A percentile compares a stretch with the other conserved stretches of the same genome.
Evolutionary conservation across 2,888 invertebrate species (phyloP).

Genomic region (Laspeyria flexula): DNA sequence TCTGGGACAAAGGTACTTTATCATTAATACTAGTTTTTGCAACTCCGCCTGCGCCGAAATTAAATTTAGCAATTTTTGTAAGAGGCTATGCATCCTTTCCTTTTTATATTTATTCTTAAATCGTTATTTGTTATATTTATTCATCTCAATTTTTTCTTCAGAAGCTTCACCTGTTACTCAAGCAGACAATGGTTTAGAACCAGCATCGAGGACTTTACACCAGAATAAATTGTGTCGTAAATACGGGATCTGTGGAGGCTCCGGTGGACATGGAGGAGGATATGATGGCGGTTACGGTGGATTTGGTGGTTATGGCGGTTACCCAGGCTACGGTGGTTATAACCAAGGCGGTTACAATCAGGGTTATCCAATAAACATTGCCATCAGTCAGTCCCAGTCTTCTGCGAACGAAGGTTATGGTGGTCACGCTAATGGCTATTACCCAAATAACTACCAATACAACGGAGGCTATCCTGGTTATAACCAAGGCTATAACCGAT

Average conservation of each 20-base stretch:
- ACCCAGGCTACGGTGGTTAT: slow-evolving; percentile 49
- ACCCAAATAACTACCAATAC: slow-evolving; percentile 67
- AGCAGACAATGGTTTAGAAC: slow-evolving; percentile 36
- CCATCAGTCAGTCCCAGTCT: slow-evolving; percentile 78
- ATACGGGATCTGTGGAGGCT: slow-evolving; percentile 63
- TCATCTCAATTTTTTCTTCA: slow-evolving; percentile 27
- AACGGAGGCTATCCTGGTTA: slow-evolving; percentile 49
- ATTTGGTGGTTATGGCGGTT: slow-evolving; percentile 44
- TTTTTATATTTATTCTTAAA: neutral
- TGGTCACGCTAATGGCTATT: slow-evolving; percentile 60
- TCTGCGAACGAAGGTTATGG: slow-evolving; percentile 70
- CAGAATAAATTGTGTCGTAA: slow-evolving; percentile 63
- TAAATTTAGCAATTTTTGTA: neutral
- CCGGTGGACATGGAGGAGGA: slow-evolving; percentile 30
- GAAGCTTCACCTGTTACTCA: slow-evolving; percentile 44
- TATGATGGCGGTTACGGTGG: slow-evolving; percentile 22
- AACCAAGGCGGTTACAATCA: slow-evolving; percentile 43
- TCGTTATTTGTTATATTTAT: neutral
- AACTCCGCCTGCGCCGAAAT: neutral
- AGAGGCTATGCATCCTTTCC: neutral
- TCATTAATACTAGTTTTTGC: neutral
- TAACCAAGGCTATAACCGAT: slow-evolving; percentile 31
- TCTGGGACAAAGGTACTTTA: slow-evolving; percentile 2
- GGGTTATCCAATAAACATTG: slow-evolving; percentile 74
- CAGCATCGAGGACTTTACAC: slow-evolving; percentile 55